Conservation (phyloP, 2,797 vertebrate species). For the Poecilia wingei region DNA sequence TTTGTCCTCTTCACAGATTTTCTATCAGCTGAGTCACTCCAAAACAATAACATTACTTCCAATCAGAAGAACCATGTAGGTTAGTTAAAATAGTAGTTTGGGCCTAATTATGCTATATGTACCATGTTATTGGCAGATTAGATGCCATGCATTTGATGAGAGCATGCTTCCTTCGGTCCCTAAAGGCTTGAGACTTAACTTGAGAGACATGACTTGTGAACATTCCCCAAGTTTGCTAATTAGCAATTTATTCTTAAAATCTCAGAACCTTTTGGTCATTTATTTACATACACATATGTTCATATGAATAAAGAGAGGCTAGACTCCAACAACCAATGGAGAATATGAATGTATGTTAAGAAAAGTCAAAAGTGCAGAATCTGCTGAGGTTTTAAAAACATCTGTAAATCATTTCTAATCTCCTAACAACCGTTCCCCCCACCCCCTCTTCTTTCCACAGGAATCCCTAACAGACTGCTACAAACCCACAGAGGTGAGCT, state of each 20-base stretch:
- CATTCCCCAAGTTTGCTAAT: background rate
- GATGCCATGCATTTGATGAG: background rate
- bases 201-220: background rate
- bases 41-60: background rate
- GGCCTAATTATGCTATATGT: background rate
- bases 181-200: background rate
- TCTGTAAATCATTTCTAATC: background rate
- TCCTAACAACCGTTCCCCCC: conserved; percentile 5
- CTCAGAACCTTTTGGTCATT: too few species aligned
- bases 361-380: background rate
- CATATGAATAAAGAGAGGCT: background rate
- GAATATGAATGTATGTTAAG: background rate
- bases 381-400: background rate
- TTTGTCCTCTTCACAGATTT: too few species aligned
- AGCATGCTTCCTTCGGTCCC: background rate
- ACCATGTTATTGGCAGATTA: background rate
- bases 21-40: too few species aligned
- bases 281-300: background rate
- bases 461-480: conserved; percentile 93
- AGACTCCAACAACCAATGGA: background rate
- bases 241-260: background rate
- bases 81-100: background rate
- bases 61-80: background rate
- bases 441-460: conserved; percentile 36
- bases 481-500: conserved; percentile 94